Percentiles rank a stretch among this genome's conserved stretches.
Conservation (phyloP, 2,888 invertebrate genomes). For the Drosophila prolongata region DNA sequence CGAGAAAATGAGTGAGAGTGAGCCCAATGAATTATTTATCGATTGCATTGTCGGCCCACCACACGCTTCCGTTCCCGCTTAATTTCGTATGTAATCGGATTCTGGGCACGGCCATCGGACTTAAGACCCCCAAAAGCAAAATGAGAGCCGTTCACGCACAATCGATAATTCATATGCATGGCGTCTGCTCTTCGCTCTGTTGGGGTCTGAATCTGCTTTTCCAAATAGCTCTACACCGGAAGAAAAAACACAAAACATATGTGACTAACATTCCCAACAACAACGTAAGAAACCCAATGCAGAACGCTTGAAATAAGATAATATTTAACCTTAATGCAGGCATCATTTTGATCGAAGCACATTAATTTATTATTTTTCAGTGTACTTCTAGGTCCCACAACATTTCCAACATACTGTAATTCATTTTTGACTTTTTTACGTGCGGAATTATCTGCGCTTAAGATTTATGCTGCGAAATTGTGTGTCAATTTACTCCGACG, state of each 20-base stretch:
- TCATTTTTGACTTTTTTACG: conserved; percentile 68
- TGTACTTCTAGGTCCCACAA: neutral
- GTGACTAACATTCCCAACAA: too few relatives aligned
- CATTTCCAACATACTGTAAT: conserved; percentile 42
- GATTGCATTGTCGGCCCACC: conserved; percentile 28
- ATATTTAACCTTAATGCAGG: too few relatives aligned
- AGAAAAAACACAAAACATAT: neutral
- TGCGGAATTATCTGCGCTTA: conserved; percentile 63
- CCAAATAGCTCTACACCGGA: conserved; percentile 2
- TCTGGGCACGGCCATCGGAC: conserved; percentile 50
- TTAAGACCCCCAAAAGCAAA: conserved; percentile 33
- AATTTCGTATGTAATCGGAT: conserved; percentile 71
- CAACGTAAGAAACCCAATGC: too few relatives aligned
- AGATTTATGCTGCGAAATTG: conserved; percentile 67
- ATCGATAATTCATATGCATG: conserved; percentile 79
- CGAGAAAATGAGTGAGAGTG: conserved; percentile 12
- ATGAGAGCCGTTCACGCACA: conserved; percentile 60
- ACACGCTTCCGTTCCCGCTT: conserved; percentile 45
- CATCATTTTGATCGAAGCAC: too few relatives aligned
- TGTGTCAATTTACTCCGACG: conserved; percentile 66
- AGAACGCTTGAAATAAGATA: neutral
- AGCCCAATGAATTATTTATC: conserved; percentile 70
- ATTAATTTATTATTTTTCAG: neutral
- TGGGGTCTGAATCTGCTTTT: conserved; percentile 10
- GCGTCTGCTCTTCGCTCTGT: conserved; percentile 18